Evolutionary conservation across 1,140 invertebrate species (phyloP), one percentile per base, ranked within the genome.

Genomic region (Callitettix versicolor): DNA sequence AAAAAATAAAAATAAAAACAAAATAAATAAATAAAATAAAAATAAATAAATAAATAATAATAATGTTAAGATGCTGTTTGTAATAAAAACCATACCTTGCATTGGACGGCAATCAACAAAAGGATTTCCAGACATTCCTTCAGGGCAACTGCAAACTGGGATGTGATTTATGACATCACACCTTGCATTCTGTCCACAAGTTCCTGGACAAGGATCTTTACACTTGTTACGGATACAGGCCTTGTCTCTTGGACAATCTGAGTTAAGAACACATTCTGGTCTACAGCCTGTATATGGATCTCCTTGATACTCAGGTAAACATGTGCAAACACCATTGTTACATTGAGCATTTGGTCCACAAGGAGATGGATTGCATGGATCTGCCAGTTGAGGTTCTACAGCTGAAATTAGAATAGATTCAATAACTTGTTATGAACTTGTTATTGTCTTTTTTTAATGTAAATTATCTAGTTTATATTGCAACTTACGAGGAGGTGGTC

Each of bases 291-390:
- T 54, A 53, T 70, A 76, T 1, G 78, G 77, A 64, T 80, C 74
- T 30, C 79, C 79, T 53, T 75, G 71, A 40, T 76, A 76, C 36
- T 75, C 76, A 2, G 69, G 64, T 12, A 75, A 56, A 62, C 79
- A 81, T 1, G 68, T 69, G 58, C 71, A 72, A 17, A 72, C 62
- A 3, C 75, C 67, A 57, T 73, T 69, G 55, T 72, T 68, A 61
- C 79, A 81, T 59, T 74, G 69, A n/a, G 79, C 73, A 63, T 82
- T 81, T 5, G 74, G 62, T 17, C 80, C 81, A 67, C 81, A 83
- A 1, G 74, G 70, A 30, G 74, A 75, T 24, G 71, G 70, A 24
- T 66, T 68, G 54, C 75, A 77, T 14, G 73, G 73, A 58, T 72
- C 73, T 40, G 47, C 33, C 12, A 22, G 38, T 11, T 48, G 59